Evolutionary conservation across 2,113 vertebrate species (phyloP).

Genomic region (Scatophagus argus): DNA sequence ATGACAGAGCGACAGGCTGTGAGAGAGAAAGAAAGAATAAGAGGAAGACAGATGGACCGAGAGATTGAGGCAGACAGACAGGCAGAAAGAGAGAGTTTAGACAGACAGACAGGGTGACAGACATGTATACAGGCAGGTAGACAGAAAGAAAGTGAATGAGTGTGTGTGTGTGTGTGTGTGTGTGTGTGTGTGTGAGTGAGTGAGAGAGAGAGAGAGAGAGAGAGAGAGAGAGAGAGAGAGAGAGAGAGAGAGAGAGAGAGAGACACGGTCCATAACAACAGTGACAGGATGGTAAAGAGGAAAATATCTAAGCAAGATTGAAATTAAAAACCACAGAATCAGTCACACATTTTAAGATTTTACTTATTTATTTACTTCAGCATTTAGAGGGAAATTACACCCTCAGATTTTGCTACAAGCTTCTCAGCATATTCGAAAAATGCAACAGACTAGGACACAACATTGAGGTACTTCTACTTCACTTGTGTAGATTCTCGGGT

Average conservation of each 20-base stretch:
- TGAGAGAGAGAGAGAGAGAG: constrained; percentile 27
- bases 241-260: constrained; percentile 13
- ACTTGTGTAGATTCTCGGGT: too few species aligned
- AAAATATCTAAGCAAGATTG: neutral
- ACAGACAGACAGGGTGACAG: constrained; percentile 46
- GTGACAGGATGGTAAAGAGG: neutral
- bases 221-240: constrained; percentile 42
- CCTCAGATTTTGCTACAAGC: too few species aligned
- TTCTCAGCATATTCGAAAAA: too few species aligned
- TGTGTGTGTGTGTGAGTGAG: too few species aligned
- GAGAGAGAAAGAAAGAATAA: neutral
- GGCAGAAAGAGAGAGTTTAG: constrained; percentile 33
- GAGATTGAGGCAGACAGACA: constrained; percentile 6
- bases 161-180: too few species aligned
- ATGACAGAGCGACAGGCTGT: constrained; percentile 18
- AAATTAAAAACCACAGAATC: too few species aligned
- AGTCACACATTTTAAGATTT: too few species aligned
- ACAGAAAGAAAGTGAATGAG: constrained; percentile 42
- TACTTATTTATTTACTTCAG: too few species aligned
- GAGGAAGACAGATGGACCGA: constrained; percentile 31
- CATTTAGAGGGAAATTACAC: too few species aligned
- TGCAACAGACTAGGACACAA: too few species aligned
- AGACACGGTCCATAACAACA: neutral
- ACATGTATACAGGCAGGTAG: constrained; percentile 35
- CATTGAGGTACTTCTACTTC: too few species aligned